A percentile compares a stretch with the other conserved stretches of the same genome.
These are phyloP conservation scores for Onthophagus sagittarius DNA, from an alignment of 2,888 invertebrate genomes.

Conservation along the genomic window DNA sequence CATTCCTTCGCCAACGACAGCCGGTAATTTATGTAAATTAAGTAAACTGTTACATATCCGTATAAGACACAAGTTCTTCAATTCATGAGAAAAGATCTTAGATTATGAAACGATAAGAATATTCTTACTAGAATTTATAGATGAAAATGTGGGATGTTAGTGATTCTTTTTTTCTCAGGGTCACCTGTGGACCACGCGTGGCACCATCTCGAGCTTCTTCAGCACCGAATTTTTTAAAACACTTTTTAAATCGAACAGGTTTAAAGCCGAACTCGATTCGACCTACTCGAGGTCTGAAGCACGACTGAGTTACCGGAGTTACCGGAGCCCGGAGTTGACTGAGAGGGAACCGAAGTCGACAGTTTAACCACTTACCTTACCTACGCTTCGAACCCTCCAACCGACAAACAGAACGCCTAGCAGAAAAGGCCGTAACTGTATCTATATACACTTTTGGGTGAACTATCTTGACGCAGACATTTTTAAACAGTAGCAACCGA, in stretches of 20 bases:
- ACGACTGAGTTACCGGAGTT: neutral
- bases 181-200: neutral
- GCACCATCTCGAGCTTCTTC: neutral
- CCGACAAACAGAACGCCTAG: neutral
- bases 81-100: neutral
- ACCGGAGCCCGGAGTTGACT: neutral
- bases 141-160: neutral
- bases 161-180: neutral
- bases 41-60: neutral
- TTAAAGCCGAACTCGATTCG: neutral
- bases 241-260: neutral
- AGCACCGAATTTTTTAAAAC: neutral
- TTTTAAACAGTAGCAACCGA: neutral
- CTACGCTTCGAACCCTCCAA: neutral
- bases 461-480: neutral
- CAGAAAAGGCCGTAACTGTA: neutral
- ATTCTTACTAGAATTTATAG: neutral
- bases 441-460: neutral
- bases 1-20: neutral
- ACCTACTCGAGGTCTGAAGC: neutral
- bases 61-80: neutral
- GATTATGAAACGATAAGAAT: neutral
- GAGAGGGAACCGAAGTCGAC: neutral
- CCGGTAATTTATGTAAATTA: neutral
- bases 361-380: neutral